A percentile compares a stretch with the other conserved stretches of the same genome.
Evolutionary conservation across 1,140 invertebrate species (phyloP).

Genomic region (Papilio dardanus): DNA sequence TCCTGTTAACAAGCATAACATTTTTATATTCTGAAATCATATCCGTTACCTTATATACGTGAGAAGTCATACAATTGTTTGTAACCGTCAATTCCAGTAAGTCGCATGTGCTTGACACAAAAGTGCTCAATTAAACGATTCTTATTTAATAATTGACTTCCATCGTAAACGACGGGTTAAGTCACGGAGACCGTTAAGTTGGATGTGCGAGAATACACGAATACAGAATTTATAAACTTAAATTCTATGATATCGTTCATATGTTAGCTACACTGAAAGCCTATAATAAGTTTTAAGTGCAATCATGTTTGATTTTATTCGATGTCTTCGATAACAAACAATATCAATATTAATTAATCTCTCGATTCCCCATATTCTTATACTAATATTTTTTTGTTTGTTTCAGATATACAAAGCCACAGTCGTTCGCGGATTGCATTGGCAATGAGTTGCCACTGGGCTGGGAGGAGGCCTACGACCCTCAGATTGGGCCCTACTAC

Average conservation of each 20-base stretch:
- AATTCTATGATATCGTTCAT: too few species aligned
- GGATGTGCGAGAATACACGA: constrained; percentile 56
- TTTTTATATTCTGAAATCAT: background rate
- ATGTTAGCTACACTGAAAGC: too few species aligned
- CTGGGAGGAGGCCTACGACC: constrained; percentile 97
- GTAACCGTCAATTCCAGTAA: constrained; percentile 52
- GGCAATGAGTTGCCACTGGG: constrained; percentile 98
- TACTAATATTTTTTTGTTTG: constrained; percentile 35
- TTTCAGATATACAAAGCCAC: constrained; percentile 97
- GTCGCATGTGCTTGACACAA: constrained; percentile 51
- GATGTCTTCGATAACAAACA: too few species aligned
- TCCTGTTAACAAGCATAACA: constrained; percentile 2
- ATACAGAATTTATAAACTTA: constrained; percentile 18
- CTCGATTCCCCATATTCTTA: too few species aligned
- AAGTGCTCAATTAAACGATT: constrained; percentile 60
- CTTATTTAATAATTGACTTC: constrained; percentile 65
- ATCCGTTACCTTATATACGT: background rate
- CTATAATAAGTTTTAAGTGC: too few species aligned
- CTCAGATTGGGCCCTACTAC: constrained; percentile 96
- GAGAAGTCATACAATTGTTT: constrained; percentile 41
- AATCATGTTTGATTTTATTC: too few species aligned
- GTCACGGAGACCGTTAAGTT: constrained; percentile 58
- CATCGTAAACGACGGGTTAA: constrained; percentile 59
- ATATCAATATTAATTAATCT: too few species aligned
- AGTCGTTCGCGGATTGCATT: constrained; percentile 98